A percentile compares a stretch with the other conserved stretches of the same genome.
These are phyloP conservation scores for Chunga burmeisteri DNA, from an alignment of 2,113 vertebrate species.

Conservation along the genomic window DNA sequence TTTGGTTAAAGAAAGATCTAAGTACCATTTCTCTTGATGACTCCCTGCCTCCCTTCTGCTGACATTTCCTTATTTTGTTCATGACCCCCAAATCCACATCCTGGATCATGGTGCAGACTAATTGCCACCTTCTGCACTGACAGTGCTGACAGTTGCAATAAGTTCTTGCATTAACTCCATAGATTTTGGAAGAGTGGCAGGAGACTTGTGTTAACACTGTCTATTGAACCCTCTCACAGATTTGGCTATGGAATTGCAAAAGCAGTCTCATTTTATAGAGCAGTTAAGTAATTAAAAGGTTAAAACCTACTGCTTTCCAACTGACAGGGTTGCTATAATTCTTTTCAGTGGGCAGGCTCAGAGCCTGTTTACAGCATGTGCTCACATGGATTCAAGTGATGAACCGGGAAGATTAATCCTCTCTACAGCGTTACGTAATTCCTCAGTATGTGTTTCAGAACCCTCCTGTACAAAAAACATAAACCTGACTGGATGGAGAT, in stretches of 20 bases:
- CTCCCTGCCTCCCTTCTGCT: not conserved
- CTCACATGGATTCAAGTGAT: not conserved
- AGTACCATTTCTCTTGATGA: not conserved
- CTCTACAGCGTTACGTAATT: not conserved
- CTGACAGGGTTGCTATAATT: not conserved
- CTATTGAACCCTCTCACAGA: not conserved
- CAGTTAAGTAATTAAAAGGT: not conserved
- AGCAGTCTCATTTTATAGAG: not conserved
- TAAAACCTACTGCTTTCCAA: not conserved
- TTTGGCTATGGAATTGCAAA: not conserved
- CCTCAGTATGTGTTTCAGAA: not conserved
- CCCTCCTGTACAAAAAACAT: not conserved
- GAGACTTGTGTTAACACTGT: not conserved
- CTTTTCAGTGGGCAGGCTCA: not conserved
- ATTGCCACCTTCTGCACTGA: not conserved
- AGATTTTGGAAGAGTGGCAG: not conserved
- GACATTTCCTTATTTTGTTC: not conserved
- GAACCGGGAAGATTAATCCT: constrained; percentile 16
- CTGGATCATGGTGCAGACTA: not conserved
- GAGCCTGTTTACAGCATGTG: not conserved
- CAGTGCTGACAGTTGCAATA: not conserved
- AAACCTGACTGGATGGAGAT: not conserved
- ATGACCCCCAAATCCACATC: not conserved
- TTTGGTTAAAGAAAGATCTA: not conserved
- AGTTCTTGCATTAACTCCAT: not conserved